Conservation (phyloP, 2,797 vertebrate species). For the Margarornis squamiger region DNA sequence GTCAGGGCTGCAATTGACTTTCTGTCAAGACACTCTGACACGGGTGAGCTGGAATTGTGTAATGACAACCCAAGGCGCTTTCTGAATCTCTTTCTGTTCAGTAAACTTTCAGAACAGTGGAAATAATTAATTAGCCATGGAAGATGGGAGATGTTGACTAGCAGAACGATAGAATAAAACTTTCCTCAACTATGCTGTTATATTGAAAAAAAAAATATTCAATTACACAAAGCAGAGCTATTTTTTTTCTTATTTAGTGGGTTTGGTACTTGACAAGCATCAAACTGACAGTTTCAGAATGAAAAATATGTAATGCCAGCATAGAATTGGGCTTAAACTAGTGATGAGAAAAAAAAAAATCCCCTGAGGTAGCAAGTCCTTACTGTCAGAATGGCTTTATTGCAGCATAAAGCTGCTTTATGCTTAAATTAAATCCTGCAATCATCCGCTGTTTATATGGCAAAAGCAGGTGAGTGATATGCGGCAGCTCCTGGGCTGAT, state of each 20-base stretch:
- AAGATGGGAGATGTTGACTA: slow-evolving; percentile 17
- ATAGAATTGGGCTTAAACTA: background rate
- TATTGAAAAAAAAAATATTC: background rate
- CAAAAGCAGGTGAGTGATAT: background rate
- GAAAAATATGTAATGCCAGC: background rate
- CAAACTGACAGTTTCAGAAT: slow-evolving; percentile 33
- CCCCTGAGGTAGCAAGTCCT: background rate
- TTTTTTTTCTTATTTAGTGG: slow-evolving; percentile 49
- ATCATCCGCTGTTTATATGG: background rate
- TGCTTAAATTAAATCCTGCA: background rate
- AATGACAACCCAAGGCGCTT: background rate
- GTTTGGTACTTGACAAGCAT: slow-evolving; percentile 47
- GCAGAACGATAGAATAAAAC: background rate
- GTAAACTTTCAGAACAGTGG: background rate
- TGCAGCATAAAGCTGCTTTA: background rate
- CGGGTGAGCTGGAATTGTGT: background rate
- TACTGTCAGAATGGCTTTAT: background rate
- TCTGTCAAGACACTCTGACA: slow-evolving; percentile 27
- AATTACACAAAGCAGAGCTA: background rate
- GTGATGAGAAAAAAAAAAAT: background rate
- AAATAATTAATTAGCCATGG: slow-evolving; percentile 43
- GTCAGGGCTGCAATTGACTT: background rate
- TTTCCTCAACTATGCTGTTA: background rate
- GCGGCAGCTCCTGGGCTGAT: background rate
- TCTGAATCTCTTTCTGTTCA: slow-evolving; percentile 24